phyloP scores from a whole-genome alignment of 2,113 vertebrate species.

The Riparia riparia region DNA sequence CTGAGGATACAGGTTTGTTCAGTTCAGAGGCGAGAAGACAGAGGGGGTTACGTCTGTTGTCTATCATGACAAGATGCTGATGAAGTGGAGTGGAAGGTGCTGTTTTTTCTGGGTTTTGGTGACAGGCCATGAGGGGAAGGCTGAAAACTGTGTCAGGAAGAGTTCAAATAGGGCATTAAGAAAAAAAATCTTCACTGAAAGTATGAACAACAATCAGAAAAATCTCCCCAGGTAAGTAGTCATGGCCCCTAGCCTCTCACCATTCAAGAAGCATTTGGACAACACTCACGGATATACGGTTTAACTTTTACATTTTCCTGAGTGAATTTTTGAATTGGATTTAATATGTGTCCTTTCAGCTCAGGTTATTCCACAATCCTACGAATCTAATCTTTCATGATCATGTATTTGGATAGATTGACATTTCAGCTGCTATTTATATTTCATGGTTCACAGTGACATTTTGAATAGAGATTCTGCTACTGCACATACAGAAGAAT shows the following conservation, averaged over 20 bases:
- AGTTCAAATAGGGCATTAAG: background rate
- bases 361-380: background rate
- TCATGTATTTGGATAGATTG: background rate
- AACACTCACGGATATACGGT: accelerated
- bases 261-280: background rate
- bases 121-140: background rate
- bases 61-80: background rate
- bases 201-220: background rate
- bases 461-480: background rate
- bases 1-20: background rate
- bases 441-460: background rate
- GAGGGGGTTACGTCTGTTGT: background rate
- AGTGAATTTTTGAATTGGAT: background rate
- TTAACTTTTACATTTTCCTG: background rate
- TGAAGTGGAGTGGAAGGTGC: accelerated
- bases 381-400: accelerated
- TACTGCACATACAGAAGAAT: background rate
- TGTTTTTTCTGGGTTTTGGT: background rate
- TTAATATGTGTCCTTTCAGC: background rate
- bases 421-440: background rate
- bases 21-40: background rate
- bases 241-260: background rate
- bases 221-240: background rate
- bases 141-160: background rate
- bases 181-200: background rate